Base-by-base conservation (phyloP, 2,113 vertebrate genomes). In the Clarias magur region DNA sequence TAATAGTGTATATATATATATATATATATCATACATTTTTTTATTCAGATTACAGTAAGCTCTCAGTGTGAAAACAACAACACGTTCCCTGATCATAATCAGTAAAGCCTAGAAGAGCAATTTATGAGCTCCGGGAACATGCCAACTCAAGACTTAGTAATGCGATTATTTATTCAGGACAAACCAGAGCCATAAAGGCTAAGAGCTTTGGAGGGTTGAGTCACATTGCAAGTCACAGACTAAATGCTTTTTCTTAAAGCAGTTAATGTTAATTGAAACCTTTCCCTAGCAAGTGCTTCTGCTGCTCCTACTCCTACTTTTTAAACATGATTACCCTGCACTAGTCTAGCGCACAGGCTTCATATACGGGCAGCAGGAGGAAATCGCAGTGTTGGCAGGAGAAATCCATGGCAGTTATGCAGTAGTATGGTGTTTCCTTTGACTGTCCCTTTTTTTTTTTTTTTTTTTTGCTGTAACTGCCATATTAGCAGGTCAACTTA, bases 81-180 rank as follows among this genome's bases (percentile, higher is more conserved):
- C 1, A 30, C 6, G 79, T 81, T 81, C 34, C 11, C 11, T 42
- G 4, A 62, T 62, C 57, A 23, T 38, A 34, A 34, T 85, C 60
- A 15, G 34, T 72, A 48, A 81, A 70, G 13, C 56, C 19, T 30
- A 34, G 70, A 12, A 12, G n/a, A 56, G 78, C 76, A 81, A 48
- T 70, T 59, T 80, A 56, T 23, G 79, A 82, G 42, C 8, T 59
- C 60, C 17, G 60, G 72, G 60, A 87, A 83, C 21, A 30, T 10
- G 34, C 59, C 72, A 73, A 73, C 68, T 76, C 23, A 9, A 81
- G 56, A 82, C 59, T 30, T 57, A 88, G 83, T 79, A 9, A 23
- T 21, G n/a, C 30, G 88, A 87, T 89, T 65, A 89, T 89, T 87
- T 89, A 89, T 87, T 86, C 85, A 84, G 65, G 88, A 89, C 68